These are phyloP conservation scores for Acrocera orbiculus DNA, from an alignment of 2,888 invertebrate genomes.

Conservation along the genomic window DNA sequence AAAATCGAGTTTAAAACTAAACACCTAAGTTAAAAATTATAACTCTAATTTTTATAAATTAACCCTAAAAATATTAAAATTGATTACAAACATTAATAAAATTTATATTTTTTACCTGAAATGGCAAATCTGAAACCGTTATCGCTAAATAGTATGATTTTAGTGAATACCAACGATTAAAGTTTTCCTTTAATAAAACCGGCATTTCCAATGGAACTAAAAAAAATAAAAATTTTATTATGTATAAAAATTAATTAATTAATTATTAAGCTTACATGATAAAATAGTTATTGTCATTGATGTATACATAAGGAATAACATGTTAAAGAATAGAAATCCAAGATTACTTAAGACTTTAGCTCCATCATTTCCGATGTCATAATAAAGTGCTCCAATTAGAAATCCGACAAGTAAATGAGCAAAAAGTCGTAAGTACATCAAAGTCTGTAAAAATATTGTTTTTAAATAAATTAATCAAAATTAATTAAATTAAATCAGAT, in stretches of 20 bases:
- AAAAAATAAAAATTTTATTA: slow-evolving; percentile 16
- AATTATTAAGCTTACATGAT: slow-evolving; percentile 53
- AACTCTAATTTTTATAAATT: no score
- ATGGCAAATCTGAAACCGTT: slow-evolving; percentile 92
- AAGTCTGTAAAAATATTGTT: slow-evolving; percentile 45
- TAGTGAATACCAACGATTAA: slow-evolving; percentile 93
- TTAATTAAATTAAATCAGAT: neutral
- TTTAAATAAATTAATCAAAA: slow-evolving; percentile 2
- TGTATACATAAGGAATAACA: slow-evolving; percentile 97
- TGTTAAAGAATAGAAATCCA: slow-evolving; percentile 94
- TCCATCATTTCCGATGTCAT: slow-evolving; percentile 90
- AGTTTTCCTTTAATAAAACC: slow-evolving; percentile 83
- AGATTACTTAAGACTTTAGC: slow-evolving; percentile 91
- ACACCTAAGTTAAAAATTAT: no score
- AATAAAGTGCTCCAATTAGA: slow-evolving; percentile 86
- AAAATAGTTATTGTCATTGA: slow-evolving; percentile 98
- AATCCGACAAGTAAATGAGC: slow-evolving; percentile 88
- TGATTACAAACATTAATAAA: neutral
- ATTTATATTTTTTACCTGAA: slow-evolving; percentile 51
- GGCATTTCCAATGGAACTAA: slow-evolving; percentile 91
- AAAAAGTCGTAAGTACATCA: slow-evolving; percentile 85
- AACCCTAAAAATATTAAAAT: no score
- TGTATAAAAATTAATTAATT: neutral
- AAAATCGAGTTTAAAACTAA: no score
- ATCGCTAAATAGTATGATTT: slow-evolving; percentile 90